Conservation (phyloP, 2,888 invertebrate genomes). For the Cryptosula pallasiana region DNA sequence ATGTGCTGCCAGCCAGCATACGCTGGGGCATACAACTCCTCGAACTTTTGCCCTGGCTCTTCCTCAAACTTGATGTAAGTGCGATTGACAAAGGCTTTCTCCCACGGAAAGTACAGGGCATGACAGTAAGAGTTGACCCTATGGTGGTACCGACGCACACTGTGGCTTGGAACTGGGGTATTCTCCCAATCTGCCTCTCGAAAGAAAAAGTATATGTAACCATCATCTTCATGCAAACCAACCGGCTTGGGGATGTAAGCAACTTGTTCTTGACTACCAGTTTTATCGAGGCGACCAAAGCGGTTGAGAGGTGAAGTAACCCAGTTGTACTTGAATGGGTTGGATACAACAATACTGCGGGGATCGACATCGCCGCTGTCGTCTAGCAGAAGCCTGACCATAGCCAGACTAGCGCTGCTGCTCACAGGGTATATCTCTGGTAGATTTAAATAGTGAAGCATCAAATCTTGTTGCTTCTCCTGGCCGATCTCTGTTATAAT, state of each 20-base stretch:
- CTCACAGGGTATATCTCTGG: constrained; percentile 14
- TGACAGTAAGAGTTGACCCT: neutral
- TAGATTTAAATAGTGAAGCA: constrained; percentile 16
- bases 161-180: constrained; percentile 11
- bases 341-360: constrained; percentile 2
- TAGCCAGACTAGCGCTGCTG: constrained; percentile 21
- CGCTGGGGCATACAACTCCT: constrained; percentile 23
- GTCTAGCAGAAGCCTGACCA: constrained; percentile 20
- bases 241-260: constrained; percentile 2
- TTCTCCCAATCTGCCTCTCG: constrained; percentile 23
- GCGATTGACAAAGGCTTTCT: constrained; percentile 5
- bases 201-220: constrained; percentile 22
- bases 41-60: neutral
- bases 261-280: constrained; percentile 21
- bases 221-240: neutral
- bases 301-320: constrained; percentile 21
- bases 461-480: constrained; percentile 23
- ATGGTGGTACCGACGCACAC: neutral
- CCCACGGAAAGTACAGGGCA: constrained; percentile 24
- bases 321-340: constrained; percentile 24
- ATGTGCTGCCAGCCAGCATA: constrained; percentile 14
- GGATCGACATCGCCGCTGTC: constrained; percentile 16
- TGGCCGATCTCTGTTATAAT: constrained; percentile 22
- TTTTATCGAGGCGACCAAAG: constrained; percentile 15
- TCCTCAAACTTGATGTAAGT: constrained; percentile 16